Evolutionary conservation across 2,888 invertebrate species (phyloP).

Genomic region (Ferrisia virgata): DNA sequence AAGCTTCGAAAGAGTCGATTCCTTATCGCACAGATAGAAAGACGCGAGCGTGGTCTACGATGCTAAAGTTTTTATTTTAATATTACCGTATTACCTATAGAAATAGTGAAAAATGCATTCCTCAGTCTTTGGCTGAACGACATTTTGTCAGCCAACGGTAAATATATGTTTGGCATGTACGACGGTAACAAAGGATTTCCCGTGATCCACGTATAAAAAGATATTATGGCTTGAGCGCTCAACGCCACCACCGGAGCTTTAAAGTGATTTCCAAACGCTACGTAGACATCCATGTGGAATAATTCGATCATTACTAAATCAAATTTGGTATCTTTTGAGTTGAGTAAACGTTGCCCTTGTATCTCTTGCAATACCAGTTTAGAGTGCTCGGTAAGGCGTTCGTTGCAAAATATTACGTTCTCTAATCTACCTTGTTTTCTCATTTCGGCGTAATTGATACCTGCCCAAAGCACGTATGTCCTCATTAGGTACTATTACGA

Average conservation of each 20-base stretch:
- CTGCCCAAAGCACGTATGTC: background rate
- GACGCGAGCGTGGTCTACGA: too few species aligned
- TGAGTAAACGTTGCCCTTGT: background rate
- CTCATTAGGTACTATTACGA: background rate
- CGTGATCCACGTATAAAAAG: slow-evolving; percentile 53
- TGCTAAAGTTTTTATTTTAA: too few species aligned
- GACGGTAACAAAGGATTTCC: slow-evolving; percentile 36
- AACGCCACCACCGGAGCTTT: slow-evolving; percentile 62
- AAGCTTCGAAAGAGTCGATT: too few species aligned
- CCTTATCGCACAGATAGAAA: too few species aligned
- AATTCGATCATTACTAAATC: slow-evolving; percentile 68
- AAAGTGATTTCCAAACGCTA: slow-evolving; percentile 64
- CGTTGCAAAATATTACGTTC: background rate
- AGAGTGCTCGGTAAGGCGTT: background rate
- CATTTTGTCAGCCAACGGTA: slow-evolving; percentile 53
- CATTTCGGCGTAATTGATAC: background rate
- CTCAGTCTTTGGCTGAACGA: slow-evolving; percentile 54
- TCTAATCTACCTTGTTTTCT: background rate
- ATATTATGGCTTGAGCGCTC: slow-evolving; percentile 62
- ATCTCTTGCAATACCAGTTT: background rate
- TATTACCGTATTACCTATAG: too few species aligned
- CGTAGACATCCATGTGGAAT: slow-evolving; percentile 69
- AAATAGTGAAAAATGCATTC: slow-evolving; percentile 54
- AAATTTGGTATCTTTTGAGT: slow-evolving; percentile 52
- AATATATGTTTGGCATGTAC: slow-evolving; percentile 41